Base-by-base conservation (phyloP, 2,888 invertebrate species). In the Nomada goodeniana region DNA sequence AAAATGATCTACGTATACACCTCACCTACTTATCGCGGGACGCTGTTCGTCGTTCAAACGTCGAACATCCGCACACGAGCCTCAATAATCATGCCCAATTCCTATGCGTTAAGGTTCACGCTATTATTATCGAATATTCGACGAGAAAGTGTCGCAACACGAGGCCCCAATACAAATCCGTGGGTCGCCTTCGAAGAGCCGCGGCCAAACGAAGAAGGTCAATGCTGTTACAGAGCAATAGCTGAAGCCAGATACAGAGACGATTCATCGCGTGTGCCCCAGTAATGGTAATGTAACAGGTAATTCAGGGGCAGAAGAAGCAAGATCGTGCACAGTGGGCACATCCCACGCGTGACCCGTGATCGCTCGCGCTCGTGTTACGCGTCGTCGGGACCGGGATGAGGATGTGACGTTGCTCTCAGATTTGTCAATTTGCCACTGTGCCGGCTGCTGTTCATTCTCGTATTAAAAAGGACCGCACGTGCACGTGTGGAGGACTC, bases 391-490 rank as follows among this genome's bases (percentile, higher is more conserved):
- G 42, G 42, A 11, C 20, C 50, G 76, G 47, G 83, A 91, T 89
- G 91, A 92, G 92, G 91, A 92, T 91, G 89, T 91, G 91, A 92
- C 92, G 91, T 89, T 83, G 52, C 79, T 70, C 85, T 76, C 87
- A 87, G 89, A 89, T 90, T 91, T 86, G 89, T 88, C 89, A 91
- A 91, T 91, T 91, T 87, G 89, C 89, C 86, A 91, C 90, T 90
- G 86, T 89, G 81, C 71, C 85, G 86, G 86, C 85, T 80, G 82
- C 80, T 80, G 72, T 76, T 81, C 70, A 76, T 74, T 78, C 59
- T 60, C 79, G 69, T 50, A 71, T 81, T 76, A 63, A 70, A 57
- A 63, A 63, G 52, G 26, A 65, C 47, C 64, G 55, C 71, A 55
- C 71, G 70, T 73, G 73, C 11, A 29, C 50, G 52, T 70, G 23